A percentile compares a stretch with the other conserved stretches of the same genome.
Conservation (phyloP, 2,113 vertebrate genomes). For the Seriola dumerili region DNA sequence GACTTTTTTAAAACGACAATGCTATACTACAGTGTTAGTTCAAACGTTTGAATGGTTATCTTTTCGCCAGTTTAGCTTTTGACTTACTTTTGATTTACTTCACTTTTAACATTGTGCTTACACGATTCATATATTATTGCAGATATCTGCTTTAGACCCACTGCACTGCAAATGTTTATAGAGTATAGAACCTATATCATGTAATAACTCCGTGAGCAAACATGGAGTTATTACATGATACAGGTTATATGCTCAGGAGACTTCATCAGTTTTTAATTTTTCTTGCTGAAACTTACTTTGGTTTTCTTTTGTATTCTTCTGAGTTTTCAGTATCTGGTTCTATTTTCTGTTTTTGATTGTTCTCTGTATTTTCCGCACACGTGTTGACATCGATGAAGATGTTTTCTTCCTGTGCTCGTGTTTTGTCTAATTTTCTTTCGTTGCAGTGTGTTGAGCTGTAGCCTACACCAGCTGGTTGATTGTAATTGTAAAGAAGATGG, state of each 20-base stretch:
- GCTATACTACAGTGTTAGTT: too few species aligned
- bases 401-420: not conserved
- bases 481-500: slow-evolving; percentile 11
- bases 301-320: not conserved
- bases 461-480: not conserved
- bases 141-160: not conserved
- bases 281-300: not conserved
- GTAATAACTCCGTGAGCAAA: not conserved
- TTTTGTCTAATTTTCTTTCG: not conserved
- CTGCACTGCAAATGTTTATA: not conserved
- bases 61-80: too few species aligned
- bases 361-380: not conserved
- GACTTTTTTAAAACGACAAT: too few species aligned
- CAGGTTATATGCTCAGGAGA: not conserved
- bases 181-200: not conserved
- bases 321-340: not conserved
- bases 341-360: not conserved
- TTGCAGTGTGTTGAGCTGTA: not conserved
- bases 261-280: not conserved
- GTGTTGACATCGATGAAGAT: not conserved
- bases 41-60: too few species aligned
- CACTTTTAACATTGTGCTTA: not conserved
- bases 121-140: not conserved
- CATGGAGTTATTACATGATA: not conserved
- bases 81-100: too few species aligned